Conservation (phyloP, 2,888 invertebrate genomes). For the Cantharis flavilabris region DNA sequence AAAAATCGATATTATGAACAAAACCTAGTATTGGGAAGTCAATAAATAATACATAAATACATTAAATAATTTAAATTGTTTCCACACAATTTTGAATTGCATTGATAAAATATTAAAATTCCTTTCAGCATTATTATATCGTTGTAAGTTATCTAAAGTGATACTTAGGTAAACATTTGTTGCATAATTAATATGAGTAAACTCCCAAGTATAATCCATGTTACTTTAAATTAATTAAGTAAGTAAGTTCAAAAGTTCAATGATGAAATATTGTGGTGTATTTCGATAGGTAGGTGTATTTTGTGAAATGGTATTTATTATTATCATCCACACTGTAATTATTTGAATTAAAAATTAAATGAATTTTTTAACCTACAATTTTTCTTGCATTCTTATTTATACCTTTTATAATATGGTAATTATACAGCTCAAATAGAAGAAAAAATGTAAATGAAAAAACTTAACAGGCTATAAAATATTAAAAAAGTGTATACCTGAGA, state of each 20-base stretch:
- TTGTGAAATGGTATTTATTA: neutral
- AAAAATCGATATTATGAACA: neutral
- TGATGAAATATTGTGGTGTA: neutral
- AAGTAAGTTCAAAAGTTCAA: neutral
- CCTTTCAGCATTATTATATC: neutral
- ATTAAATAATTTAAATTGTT: neutral
- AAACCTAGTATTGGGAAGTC: neutral
- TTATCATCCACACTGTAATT: neutral
- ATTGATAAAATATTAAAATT: neutral
- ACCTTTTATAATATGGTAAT: too few relatives aligned
- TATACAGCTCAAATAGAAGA: too few relatives aligned
- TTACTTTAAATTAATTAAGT: neutral
- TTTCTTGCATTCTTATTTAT: neutral
- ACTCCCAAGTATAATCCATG: neutral
- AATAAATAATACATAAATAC: neutral
- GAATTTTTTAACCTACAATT: neutral
- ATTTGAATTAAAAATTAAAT: neutral
- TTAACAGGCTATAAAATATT: too few relatives aligned
- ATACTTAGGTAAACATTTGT: constrained; percentile 1
- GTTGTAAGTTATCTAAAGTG: neutral
- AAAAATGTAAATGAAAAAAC: too few relatives aligned
- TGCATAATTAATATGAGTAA: constrained; percentile 2
- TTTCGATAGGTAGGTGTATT: neutral
- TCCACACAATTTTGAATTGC: neutral
- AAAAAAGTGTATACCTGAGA: too few relatives aligned